Evolutionary conservation across 2,113 vertebrate species (phyloP).

Genomic region (western clawed frog (Xenopus tropicalis)): DNA sequence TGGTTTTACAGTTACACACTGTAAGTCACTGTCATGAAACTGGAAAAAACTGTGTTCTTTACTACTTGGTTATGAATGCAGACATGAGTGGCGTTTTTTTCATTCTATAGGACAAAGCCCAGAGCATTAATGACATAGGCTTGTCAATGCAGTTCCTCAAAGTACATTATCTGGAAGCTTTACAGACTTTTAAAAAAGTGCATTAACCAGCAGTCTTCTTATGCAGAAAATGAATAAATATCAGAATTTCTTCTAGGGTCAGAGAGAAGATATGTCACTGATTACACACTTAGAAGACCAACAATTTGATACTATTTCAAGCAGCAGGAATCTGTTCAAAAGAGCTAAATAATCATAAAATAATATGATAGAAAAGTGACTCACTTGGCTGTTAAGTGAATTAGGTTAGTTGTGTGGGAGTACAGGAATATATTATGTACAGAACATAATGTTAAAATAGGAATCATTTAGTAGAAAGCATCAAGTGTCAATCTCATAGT

Average conservation of each 20-base stretch:
- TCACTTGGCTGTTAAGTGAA: not conserved
- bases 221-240: no score
- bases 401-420: not conserved
- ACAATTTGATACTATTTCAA: not conserved
- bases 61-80: no score
- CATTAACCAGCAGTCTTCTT: not conserved
- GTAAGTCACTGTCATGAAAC: no score
- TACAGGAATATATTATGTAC: not conserved
- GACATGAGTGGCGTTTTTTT: no score
- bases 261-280: not conserved
- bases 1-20: no score
- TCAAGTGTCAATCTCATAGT: no score
- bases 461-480: no score
- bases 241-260: no score
- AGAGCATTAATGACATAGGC: no score
- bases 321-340: not conserved
- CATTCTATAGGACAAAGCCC: no score
- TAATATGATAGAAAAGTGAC: not conserved
- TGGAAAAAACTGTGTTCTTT: no score
- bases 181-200: not conserved
- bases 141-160: not conserved
- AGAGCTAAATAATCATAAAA: not conserved
- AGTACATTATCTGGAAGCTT: not conserved
- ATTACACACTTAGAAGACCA: not conserved
- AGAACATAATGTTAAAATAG: no score